Evolutionary conservation across 37 sponge, comb jelly and placozoan genomes (phyloP).

Genomic region (Aplysina aerophoba): DNA sequence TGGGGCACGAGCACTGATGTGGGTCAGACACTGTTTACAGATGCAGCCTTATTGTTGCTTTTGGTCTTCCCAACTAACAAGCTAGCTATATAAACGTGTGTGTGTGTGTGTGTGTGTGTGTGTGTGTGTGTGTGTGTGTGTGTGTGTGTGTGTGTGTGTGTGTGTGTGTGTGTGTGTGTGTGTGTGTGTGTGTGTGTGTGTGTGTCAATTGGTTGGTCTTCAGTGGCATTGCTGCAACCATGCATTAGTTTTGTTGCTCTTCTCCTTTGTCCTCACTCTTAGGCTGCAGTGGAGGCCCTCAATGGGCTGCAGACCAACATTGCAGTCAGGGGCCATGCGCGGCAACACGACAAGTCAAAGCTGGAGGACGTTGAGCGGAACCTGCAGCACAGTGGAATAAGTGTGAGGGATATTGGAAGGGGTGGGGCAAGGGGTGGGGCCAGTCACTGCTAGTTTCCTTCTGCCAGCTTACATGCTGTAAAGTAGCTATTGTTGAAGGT

Average conservation of each 20-base stretch:
- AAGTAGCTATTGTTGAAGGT: too few relatives aligned
- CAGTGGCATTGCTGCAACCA: neutral
- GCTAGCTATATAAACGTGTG: neutral
- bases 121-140: neutral
- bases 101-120: constrained; percentile 17
- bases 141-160: constrained; percentile 24
- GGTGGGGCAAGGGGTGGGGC: neutral
- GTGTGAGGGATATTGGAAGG: neutral
- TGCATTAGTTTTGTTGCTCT: too few relatives aligned
- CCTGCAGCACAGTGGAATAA: too few relatives aligned
- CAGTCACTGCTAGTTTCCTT: too few relatives aligned
- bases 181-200: constrained; percentile 27
- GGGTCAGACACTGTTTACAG: too few relatives aligned
- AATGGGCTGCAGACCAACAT: constrained; percentile 78
- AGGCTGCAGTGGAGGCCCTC: constrained; percentile 70
- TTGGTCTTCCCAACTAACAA: too few relatives aligned
- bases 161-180: constrained; percentile 30
- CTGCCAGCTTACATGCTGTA: too few relatives aligned
- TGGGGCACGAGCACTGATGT: too few relatives aligned
- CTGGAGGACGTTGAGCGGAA: too few relatives aligned
- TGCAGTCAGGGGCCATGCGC: constrained; percentile 28
- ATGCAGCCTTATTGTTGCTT: too few relatives aligned
- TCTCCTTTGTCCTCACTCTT: neutral
- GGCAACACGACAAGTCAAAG: constrained; percentile 1
- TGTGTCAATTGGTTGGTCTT: neutral